Evolutionary conservation across 92 coral and sea anemone species (phyloP), one percentile per base, ranked within the genome.

Genomic region (Hydrozoanthus gracilis): DNA sequence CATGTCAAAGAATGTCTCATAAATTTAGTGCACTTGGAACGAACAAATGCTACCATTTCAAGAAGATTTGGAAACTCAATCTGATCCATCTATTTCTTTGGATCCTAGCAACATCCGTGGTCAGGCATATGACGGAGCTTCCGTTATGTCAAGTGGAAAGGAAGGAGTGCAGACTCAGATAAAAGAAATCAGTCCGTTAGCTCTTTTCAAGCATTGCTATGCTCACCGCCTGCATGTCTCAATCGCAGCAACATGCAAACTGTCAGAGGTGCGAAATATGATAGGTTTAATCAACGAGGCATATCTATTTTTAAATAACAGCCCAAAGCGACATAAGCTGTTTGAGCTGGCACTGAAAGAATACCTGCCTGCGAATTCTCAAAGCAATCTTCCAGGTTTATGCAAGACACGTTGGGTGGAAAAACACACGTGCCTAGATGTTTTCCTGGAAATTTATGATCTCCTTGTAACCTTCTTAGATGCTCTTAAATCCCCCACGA

Each of bases 201-300:
- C 91, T 66, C 84, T 87, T 54, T 91, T 60, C 88, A 88, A 86
- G 67, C 89, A 84, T 17, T 88, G 93, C 84, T 91, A 83, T 88
- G 89, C 88, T 86, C 92, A 92, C 87, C 88, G 88, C 90, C 88
- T 92, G 9, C 89, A 92, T 83, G 91, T 92, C 87, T 87, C 92
- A 84, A 92, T 92, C 77, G 92, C 87, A 71, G 87, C 83, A 82
- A 73, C 95, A 89, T 86, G 89, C 80, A 58, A 90, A 64, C 74
- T 86, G 52, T 3, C 74, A 86, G 88, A 78, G 86, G 87, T 86
- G 78, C 87, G 61, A 82, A 76, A 86, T 86, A 47, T 76, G 85
- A 77, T 77, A 51, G 85, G 85, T 52, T 78, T 76, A 49, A 67
- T 77, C 51, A 87, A 87, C 85, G 84, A 77, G 18, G 76, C 77